Conservation (phyloP, 2,888 invertebrate genomes). For the Ormyrus thymus region DNA sequence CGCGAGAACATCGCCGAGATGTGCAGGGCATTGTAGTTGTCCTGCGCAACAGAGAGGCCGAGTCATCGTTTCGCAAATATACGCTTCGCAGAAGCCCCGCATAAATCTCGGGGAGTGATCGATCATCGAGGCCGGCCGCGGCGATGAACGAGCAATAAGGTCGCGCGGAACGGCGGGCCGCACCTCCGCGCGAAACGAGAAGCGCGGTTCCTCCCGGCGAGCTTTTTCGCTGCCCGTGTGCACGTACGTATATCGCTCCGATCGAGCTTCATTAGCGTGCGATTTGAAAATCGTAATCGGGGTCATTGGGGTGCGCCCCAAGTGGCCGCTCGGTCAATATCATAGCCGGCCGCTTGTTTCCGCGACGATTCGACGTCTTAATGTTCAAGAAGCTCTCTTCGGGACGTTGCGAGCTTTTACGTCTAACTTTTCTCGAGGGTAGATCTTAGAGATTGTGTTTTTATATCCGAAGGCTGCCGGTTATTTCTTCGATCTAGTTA, state of each 20-base stretch:
- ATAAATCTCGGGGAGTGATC: constrained; percentile 23
- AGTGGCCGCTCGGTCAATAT: constrained; percentile 18
- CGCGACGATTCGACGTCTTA: no score
- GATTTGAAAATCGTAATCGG: constrained; percentile 69
- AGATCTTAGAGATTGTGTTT: no score
- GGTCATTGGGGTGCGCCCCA: constrained; percentile 61
- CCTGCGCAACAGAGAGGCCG: constrained; percentile 79
- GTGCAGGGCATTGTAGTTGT: constrained; percentile 96
- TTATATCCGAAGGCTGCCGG: no score
- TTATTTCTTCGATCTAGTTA: no score
- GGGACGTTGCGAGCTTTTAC: no score
- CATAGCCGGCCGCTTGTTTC: background rate
- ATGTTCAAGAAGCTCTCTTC: no score
- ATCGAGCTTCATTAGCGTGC: constrained; percentile 69
- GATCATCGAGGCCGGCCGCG: constrained; percentile 25
- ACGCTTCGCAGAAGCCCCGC: no score
- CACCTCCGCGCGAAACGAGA: constrained; percentile 28
- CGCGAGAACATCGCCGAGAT: constrained; percentile 95
- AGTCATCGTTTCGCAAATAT: background rate
- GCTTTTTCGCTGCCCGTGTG: background rate
- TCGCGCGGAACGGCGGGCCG: constrained; percentile 3
- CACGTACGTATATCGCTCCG: constrained; percentile 58
- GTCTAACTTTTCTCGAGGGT: no score
- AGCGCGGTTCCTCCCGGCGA: background rate
- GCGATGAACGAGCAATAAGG: constrained; percentile 31